Percentiles rank a stretch among this genome's conserved stretches.
phyloP scores from a whole-genome alignment of 2,113 vertebrate species.

The Gobio gobio region DNA sequence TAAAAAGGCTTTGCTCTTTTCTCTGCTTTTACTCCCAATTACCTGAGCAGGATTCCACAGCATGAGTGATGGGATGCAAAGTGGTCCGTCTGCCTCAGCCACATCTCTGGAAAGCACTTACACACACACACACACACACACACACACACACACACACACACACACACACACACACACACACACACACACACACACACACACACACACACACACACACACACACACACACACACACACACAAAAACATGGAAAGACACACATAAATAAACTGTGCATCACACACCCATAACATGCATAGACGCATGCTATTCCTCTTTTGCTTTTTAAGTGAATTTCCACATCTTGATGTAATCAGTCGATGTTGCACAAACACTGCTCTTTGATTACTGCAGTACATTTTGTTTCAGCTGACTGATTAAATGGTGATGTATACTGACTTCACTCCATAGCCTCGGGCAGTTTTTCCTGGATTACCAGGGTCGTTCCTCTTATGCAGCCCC shows the following conservation, averaged over 20 bases:
- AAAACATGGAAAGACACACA: neutral
- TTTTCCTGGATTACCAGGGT: neutral
- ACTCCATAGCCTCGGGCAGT: neutral
- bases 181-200: too few relatives aligned
- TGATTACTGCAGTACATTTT: slow-evolving; percentile 40
- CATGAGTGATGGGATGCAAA: slow-evolving; percentile 35
- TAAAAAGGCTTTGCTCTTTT: slow-evolving; percentile 31
- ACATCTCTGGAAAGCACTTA: neutral
- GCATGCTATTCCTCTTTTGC: neutral
- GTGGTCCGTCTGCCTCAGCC: neutral
- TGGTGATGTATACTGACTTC: slow-evolving; percentile 1
- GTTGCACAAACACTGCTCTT: slow-evolving; percentile 38
- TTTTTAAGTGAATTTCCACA: neutral
- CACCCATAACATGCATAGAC: neutral
- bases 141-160: neutral
- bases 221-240: slow-evolving; percentile 16
- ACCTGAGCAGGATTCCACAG: slow-evolving; percentile 26
- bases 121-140: slow-evolving; percentile 13
- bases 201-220: neutral
- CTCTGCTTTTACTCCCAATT: slow-evolving; percentile 46
- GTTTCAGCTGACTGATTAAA: slow-evolving; percentile 45
- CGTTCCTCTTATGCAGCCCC: neutral
- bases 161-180: too few relatives aligned
- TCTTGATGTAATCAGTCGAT: neutral
- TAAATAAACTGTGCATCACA: neutral